Base-by-base conservation (phyloP, 1,140 invertebrate species). In the Calliopsis andreniformis region DNA sequence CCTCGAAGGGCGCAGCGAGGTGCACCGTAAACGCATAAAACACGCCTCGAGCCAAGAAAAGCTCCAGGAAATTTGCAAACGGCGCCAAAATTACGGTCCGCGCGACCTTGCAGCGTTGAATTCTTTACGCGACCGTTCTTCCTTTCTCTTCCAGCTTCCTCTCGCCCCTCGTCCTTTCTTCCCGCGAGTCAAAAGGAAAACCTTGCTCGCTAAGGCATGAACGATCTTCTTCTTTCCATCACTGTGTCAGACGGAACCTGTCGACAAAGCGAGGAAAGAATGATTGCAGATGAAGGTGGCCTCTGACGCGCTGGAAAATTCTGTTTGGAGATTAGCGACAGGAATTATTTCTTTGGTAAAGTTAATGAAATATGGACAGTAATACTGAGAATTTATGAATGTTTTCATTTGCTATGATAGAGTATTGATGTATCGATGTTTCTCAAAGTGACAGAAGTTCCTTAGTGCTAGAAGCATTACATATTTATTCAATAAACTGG, bases 71-170 rank as follows among this genome's bases (percentile, higher is more conserved):
- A 82, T 82, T 71, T 68, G 61, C 70, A 79, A 70, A 59, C 32
- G 25, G 16, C 39, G 45, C 14, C 53, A 68, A 47, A 84, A 84
- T 78, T 78, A 77, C 62, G 56, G 76, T 83, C 10, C 47, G 42
- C 49, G 32, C 53, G 67, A 69, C 86, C 84, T 87, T 87, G 82
- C n/a, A 0, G 12, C 35, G 1, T 35, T 47, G 7, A 43, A 32
- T 35, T 58, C 56, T 18, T 1, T 12, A 3, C 35, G 35, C 20
- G 49, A 1, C 23, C 18, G 49, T 39, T 59, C n/a, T 45, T n/a
- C 56, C 20, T 62, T 62, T 56, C 49, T 70, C 25, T 42, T 10
- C 20, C 8, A 18, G 14, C 39, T 35, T 7, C 58, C 2, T 18
- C 25, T 18, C 0, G 28, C 20, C 16, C 7, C 20, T 7, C 23